Percentiles rank a stretch among this genome's conserved stretches.
Evolutionary conservation across 2,888 invertebrate genomes (phyloP).

Genomic region (Troglohyphantes excavatus): DNA sequence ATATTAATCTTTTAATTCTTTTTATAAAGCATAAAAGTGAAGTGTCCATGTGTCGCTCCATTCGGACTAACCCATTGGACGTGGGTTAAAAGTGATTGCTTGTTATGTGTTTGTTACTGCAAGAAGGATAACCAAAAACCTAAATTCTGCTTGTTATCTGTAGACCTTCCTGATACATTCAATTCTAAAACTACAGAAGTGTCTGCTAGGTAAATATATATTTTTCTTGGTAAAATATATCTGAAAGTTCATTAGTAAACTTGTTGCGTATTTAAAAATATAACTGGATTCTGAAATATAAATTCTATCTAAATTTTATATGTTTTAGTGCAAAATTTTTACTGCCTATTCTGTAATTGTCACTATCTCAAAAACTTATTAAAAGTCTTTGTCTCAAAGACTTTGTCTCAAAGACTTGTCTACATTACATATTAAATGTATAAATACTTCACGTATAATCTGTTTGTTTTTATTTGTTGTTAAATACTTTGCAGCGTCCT

Average conservation of each 20-base stretch:
- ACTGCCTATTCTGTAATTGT: too few species aligned
- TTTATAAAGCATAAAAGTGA: conserved; percentile 14
- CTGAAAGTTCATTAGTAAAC: too few species aligned
- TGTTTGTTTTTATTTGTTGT: background rate
- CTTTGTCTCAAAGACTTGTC: too few species aligned
- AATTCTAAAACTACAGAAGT: background rate
- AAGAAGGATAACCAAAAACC: background rate
- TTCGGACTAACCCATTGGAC: conserved; percentile 84
- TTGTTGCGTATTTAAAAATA: too few species aligned
- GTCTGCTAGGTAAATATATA: conserved; percentile 13
- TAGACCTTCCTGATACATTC: background rate
- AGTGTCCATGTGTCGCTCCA: background rate
- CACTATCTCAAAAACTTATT: too few species aligned
- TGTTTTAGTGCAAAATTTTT: too few species aligned
- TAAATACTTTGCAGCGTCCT: conserved; percentile 17
- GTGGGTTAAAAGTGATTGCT: conserved; percentile 84
- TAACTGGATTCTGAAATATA: too few species aligned
- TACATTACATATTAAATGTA: too few species aligned
- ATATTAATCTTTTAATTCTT: background rate
- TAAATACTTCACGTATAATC: background rate
- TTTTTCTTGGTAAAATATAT: too few species aligned
- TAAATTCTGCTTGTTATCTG: conserved; percentile 1
- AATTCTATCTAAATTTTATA: too few species aligned
- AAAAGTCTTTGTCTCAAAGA: too few species aligned
- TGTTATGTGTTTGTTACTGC: conserved; percentile 45